Conservation (phyloP, 2,797 vertebrate genomes). For the Peromyscus attwateri region DNA sequence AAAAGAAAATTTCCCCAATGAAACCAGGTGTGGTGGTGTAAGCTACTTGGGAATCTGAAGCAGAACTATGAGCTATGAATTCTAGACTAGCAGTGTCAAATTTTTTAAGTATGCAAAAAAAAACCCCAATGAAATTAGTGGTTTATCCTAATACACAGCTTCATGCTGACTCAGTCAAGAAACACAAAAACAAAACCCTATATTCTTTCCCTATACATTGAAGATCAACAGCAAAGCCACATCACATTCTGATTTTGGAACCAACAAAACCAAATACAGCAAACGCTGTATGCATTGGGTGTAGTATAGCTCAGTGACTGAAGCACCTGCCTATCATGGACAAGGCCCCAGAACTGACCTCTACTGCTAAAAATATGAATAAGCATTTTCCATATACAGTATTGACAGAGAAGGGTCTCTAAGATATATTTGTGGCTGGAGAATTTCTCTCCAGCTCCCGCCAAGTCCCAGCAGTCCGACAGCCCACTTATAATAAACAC, state of each 20-base stretch:
- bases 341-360: background rate
- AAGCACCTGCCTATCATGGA: background rate
- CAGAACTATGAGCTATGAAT: background rate
- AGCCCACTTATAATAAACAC: too few relatives aligned
- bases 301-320: background rate
- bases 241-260: background rate
- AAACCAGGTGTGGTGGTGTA: constrained; percentile 20
- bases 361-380: background rate
- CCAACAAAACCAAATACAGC: background rate
- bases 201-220: background rate
- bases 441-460: too few relatives aligned
- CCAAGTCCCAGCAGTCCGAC: too few relatives aligned
- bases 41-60: background rate
- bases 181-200: background rate
- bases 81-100: background rate
- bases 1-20: constrained; percentile 84
- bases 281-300: background rate
- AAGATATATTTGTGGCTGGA: background rate
- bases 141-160: background rate
- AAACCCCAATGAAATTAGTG: background rate
- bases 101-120: background rate
- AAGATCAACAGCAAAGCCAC: background rate
- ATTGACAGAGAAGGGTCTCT: background rate
- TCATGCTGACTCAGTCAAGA: background rate
- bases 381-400: background rate